Percentiles rank a stretch among this genome's conserved stretches.
Evolutionary conservation across 1,140 invertebrate species (phyloP).

Genomic region (Meloidogyne chitwoodi): DNA sequence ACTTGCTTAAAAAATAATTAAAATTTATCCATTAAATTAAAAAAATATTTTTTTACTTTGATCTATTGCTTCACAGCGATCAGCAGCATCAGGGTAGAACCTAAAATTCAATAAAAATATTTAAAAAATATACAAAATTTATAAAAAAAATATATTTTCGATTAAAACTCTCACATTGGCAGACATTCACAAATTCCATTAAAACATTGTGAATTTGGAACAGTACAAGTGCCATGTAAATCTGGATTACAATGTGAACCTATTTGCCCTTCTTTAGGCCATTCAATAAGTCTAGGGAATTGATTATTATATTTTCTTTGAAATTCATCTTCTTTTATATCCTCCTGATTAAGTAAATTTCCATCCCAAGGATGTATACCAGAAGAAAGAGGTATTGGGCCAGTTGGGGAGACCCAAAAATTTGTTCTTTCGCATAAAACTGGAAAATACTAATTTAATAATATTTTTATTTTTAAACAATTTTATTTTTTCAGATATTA

Average conservation of each 20-base stretch:
- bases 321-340: not conserved
- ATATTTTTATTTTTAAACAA: too few species aligned
- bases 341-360: not conserved
- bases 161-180: slow-evolving; percentile 14
- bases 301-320: not conserved
- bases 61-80: slow-evolving; percentile 4
- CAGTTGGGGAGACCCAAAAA: too few species aligned
- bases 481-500: too few species aligned
- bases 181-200: slow-evolving; percentile 30
- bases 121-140: not conserved
- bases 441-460: too few species aligned
- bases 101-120: not conserved
- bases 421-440: too few species aligned
- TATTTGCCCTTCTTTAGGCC: slow-evolving; percentile 16
- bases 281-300: slow-evolving; percentile 10
- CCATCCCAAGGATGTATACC: not conserved
- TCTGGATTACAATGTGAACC: slow-evolving; percentile 13
- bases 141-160: not conserved
- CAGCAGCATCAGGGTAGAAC: slow-evolving; percentile 7
- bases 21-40: too few species aligned
- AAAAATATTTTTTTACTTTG: not conserved
- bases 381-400: too few species aligned
- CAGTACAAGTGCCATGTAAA: slow-evolving; percentile 15
- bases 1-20: slow-evolving; percentile 16
- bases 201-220: slow-evolving; percentile 28